Evolutionary conservation across 2,113 vertebrate genomes (phyloP).

Genomic region (Rhinolophus ferrumequinum): DNA sequence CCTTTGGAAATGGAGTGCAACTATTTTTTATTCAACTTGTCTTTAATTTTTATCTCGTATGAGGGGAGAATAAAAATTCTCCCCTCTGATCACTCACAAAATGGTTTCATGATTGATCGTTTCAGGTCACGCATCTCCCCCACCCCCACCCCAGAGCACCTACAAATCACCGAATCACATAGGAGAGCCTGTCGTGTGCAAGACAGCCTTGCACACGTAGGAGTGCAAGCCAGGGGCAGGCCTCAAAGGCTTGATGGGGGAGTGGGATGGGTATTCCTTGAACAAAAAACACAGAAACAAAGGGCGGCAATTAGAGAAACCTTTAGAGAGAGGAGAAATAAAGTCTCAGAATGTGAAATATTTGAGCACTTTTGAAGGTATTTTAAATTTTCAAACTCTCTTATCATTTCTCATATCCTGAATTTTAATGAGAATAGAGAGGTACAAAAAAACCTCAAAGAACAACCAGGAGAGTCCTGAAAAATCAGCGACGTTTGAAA

Average conservation of each 20-base stretch:
- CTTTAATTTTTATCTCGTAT: conserved; percentile 68
- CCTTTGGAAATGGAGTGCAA: conserved; percentile 67
- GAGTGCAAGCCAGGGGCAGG: conserved; percentile 52
- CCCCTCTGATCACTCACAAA: conserved; percentile 72
- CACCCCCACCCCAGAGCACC: conserved; percentile 34
- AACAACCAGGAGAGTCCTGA: conserved; percentile 75
- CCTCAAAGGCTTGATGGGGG: conserved; percentile 49
- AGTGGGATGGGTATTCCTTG: conserved; percentile 35
- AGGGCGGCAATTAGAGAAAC: conserved; percentile 76
- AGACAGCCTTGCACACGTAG: too few relatives aligned
- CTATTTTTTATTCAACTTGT: conserved; percentile 75
- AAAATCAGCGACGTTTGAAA: conserved; percentile 79
- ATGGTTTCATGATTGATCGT: conserved; percentile 73
- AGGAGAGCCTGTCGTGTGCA: conserved; percentile 56
- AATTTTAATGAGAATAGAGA: conserved; percentile 85
- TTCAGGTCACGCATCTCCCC: conserved; percentile 47
- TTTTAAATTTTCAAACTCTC: conserved; percentile 81
- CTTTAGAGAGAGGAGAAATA: conserved; percentile 79
- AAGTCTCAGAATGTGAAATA: conserved; percentile 78
- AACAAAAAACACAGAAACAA: conserved; percentile 69
- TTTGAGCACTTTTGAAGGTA: conserved; percentile 74
- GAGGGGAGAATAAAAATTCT: conserved; percentile 69
- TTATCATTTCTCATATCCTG: conserved; percentile 63
- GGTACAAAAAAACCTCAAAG: conserved; percentile 77
- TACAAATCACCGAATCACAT: conserved; percentile 58